These are phyloP conservation scores for Myodes glareolus DNA, from an alignment of 2,113 vertebrate genomes.

Conservation along the genomic window DNA sequence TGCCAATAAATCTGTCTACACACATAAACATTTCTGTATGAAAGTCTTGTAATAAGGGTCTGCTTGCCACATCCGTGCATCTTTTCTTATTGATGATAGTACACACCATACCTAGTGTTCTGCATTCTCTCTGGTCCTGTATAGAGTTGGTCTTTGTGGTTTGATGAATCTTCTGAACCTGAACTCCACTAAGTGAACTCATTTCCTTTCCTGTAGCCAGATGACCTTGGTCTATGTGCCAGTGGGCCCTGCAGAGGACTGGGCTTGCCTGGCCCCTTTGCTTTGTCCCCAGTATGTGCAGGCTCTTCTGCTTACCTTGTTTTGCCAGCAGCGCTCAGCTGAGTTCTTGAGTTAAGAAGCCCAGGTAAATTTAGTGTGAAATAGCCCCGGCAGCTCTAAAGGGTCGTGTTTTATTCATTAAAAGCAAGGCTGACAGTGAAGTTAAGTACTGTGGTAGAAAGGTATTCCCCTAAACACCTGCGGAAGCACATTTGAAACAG, in stretches of 20 bases:
- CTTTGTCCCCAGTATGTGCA: accelerated
- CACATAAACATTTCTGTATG: background rate
- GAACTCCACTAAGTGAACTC: background rate
- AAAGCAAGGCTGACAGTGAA: constrained; percentile 67
- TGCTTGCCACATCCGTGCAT: background rate
- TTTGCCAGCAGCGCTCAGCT: background rate
- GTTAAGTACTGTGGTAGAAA: constrained; percentile 50
- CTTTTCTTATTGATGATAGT: background rate
- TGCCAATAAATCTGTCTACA: background rate
- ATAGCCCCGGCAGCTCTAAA: constrained; percentile 65
- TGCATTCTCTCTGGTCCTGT: background rate
- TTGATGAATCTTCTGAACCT: background rate
- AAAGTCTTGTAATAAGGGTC: background rate
- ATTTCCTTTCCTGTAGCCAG: background rate
- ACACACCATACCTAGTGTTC: background rate
- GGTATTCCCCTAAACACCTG: constrained; percentile 40
- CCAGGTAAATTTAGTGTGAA: constrained; percentile 72
- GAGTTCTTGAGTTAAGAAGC: constrained; percentile 53
- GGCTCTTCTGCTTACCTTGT: background rate
- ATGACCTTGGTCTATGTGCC: background rate
- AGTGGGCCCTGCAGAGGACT: background rate
- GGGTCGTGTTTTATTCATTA: constrained; percentile 79
- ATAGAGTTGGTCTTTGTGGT: background rate
- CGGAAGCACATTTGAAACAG: constrained; percentile 42
- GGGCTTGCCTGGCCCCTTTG: no score